Evolutionary conservation across 2,888 invertebrate species (phyloP).

Genomic region (Siphlonurus alternatus): DNA sequence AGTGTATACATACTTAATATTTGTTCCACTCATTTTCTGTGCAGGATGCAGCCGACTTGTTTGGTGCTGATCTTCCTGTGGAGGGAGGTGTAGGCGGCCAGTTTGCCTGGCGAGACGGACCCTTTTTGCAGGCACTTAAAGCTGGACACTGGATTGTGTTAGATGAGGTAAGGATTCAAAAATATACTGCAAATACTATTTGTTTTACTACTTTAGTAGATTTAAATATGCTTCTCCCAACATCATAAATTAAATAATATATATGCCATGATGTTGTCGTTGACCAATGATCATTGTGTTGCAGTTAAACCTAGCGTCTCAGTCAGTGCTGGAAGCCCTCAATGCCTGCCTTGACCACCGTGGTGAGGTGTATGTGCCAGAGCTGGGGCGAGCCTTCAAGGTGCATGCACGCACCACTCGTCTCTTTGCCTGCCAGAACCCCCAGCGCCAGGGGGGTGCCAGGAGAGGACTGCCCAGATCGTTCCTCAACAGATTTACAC

Average conservation of each 20-base stretch:
- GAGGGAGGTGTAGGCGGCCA: slow-evolving; percentile 71
- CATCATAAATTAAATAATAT: background rate
- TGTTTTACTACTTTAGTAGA: background rate
- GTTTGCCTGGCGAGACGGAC: slow-evolving; percentile 95
- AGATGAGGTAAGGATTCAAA: slow-evolving; percentile 49
- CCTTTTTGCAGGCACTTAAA: slow-evolving; percentile 80
- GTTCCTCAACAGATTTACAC: slow-evolving; percentile 93
- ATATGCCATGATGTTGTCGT: too few relatives aligned
- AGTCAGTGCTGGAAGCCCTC: slow-evolving; percentile 93
- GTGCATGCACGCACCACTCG: slow-evolving; percentile 54
- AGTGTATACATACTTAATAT: background rate
- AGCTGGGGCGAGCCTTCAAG: slow-evolving; percentile 71
- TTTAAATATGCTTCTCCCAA: background rate
- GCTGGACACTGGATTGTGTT: slow-evolving; percentile 90
- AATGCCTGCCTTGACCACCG: slow-evolving; percentile 98
- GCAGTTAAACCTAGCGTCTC: slow-evolving; percentile 86
- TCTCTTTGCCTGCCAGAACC: slow-evolving; percentile 97
- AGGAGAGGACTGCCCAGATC: slow-evolving; percentile 90
- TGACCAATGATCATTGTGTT: too few relatives aligned
- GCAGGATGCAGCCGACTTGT: slow-evolving; percentile 88
- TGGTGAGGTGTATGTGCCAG: slow-evolving; percentile 89
- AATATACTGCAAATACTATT: background rate
- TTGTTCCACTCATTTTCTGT: too few relatives aligned
- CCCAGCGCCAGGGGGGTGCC: slow-evolving; percentile 86
- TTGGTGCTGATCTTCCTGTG: slow-evolving; percentile 92